Base-by-base conservation (phyloP, 2,888 invertebrate species). In the Lycia hirtaria region DNA sequence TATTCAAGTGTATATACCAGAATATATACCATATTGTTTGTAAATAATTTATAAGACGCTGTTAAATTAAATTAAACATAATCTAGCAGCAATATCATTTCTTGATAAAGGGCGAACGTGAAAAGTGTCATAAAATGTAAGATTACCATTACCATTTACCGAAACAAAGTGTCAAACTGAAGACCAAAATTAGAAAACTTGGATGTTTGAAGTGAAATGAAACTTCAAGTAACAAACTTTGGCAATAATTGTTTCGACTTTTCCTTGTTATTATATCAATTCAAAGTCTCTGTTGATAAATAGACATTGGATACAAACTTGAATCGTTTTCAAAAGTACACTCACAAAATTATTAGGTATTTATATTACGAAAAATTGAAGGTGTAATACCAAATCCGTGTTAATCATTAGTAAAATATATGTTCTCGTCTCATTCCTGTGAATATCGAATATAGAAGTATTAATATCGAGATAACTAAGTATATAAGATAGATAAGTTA, bases 171-270 rank as follows among this genome's bases (percentile, higher is more conserved):
- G 37, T 28, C 28, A 38, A 44, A 20, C 14, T 35, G 24, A 47
- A 35, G 15, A 26, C 30, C 47, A 51, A 51, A 40, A 40, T 37
- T 50, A 30, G 30, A 17, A 38, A 40, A 50, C 40, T 50, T 48
- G 30, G 32, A 50, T 26, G 9, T 40, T 32, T 15, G 24, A 40
- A 30, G 22, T 38, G 37, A 17, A 32, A 28, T 7, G 12, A 28
- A 12, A 30, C 40, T 49, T 38, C 10, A 4, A 7, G 49, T n/a
- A 26, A 38, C 26, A 38, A 49, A 49, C 38, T 50, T 40, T 26
- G 32, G 1, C 26, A 49, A 49, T 49, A 37, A 38, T 49, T 49
- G 26, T 49, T 15, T n/a, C 24, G 17, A 33, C 20, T 45, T 45
- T n/a, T 30, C 14, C 2, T n/a, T 30, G 12, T 28, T 5, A 44